Conservation (phyloP, 2,113 vertebrate species). For the Bucco capensis region DNA sequence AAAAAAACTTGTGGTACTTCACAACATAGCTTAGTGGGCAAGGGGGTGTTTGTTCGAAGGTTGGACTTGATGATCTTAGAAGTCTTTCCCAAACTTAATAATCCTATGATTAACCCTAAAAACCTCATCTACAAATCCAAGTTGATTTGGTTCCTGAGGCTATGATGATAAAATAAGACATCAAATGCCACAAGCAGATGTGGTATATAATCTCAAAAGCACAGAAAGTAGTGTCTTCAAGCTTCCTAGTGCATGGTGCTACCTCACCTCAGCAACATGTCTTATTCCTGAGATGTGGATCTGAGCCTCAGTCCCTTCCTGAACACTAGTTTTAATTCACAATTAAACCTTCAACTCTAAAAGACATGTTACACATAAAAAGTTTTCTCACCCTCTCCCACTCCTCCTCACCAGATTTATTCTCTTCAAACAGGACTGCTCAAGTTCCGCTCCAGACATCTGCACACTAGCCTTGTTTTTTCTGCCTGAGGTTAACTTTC, state of each 20-base stretch:
- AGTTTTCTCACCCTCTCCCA: background rate
- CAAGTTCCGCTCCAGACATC: background rate
- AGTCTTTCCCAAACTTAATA: too few species aligned
- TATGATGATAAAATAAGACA: background rate
- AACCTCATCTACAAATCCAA: background rate
- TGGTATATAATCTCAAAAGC: background rate
- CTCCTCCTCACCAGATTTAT: background rate
- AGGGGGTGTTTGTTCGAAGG: too few species aligned
- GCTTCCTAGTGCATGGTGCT: background rate
- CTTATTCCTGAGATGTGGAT: background rate
- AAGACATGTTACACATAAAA: background rate
- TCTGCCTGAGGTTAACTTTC: background rate
- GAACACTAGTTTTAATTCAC: background rate
- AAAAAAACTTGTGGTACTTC: too few species aligned
- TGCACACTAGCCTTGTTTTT: background rate
- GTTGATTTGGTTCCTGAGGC: background rate
- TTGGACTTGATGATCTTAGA: too few species aligned
- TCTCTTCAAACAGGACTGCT: background rate
- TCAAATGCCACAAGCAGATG: background rate
- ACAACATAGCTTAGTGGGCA: too few species aligned
- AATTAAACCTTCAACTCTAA: background rate
- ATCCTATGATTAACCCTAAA: background rate
- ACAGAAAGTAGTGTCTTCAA: background rate
- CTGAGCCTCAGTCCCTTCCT: background rate
- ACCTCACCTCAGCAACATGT: background rate